A percentile compares a stretch with the other conserved stretches of the same genome.
phyloP scores from a whole-genome alignment of 2,113 vertebrate genomes.

The Catharus minimus region DNA sequence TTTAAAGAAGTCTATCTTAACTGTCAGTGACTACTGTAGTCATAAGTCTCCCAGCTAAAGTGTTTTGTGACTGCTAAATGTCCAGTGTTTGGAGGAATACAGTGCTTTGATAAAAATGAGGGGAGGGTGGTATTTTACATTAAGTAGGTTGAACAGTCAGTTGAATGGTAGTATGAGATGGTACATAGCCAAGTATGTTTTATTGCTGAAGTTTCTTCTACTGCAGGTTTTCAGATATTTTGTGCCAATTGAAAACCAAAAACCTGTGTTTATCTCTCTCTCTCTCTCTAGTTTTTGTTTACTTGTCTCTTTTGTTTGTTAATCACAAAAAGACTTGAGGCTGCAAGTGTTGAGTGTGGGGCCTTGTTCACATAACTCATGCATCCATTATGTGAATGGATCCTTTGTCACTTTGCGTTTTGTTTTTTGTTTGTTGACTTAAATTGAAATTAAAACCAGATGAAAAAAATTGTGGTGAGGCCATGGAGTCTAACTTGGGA shows the following conservation, averaged over 20 bases:
- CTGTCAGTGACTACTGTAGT: neutral
- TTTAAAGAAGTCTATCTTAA: neutral
- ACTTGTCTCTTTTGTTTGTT: conserved; percentile 44
- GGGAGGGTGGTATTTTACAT: neutral
- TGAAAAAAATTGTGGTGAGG: conserved; percentile 46
- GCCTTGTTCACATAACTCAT: conserved; percentile 61
- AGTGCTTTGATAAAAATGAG: neutral
- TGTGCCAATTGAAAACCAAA: conserved; percentile 39
- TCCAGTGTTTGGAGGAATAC: neutral
- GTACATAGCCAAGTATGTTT: neutral
- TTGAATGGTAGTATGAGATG: neutral
- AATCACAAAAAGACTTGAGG: conserved; percentile 64
- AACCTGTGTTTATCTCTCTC: neutral
- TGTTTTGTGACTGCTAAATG: neutral
- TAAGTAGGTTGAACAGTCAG: neutral
- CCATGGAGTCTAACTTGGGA: conserved; percentile 34
- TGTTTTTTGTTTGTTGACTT: conserved; percentile 71
- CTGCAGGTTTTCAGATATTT: conserved; percentile 4
- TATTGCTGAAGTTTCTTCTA: conserved; percentile 16
- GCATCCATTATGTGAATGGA: conserved; percentile 77
- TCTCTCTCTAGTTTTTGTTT: neutral
- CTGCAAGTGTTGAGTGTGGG: conserved; percentile 74
- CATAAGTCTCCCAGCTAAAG: neutral
- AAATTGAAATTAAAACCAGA: conserved; percentile 50
- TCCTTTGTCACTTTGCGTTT: conserved; percentile 77